Evolutionary conservation across 2,113 vertebrate genomes (phyloP), one percentile per base, ranked within the genome.

Genomic region (Chionis minor): DNA sequence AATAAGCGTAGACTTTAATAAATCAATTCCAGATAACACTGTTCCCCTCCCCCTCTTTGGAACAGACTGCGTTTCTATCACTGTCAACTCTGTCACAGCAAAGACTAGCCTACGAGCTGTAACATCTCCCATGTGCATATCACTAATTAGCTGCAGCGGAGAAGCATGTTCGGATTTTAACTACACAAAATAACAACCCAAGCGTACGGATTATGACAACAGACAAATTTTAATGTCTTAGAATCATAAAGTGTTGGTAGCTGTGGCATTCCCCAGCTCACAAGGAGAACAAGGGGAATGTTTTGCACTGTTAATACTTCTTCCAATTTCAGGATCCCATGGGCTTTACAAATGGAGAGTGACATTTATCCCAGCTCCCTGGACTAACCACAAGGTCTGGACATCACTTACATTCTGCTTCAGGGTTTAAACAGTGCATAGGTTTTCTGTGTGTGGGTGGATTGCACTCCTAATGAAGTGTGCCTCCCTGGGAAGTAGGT

Each of bases 101-200:
- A 79, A 91, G 83, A 82, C 55, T 79, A 15, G 61, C 88, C 75
- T 79, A 42, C 0, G 10, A 94, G 67, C 54, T 90, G 55, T 81
- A 89, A 85, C 95, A 95, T 80, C 81, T 94, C 93, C 88, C 92
- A 49, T 86, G 86, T 90, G 93, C 42, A 49, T 66, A 86, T 54
- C 52, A 44, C 81, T 97, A 97, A 94, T 97, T 96, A 96, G 91
- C 86, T 92, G 81, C 89, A 89, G 58, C 38, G 15, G 35, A 95
- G 74, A 96, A 86, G 44, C 73, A 70, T 94, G 91, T 93, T 95
- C 24, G 8, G 47, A 49, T 92, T 97, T 96, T 96, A 94, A 83
- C 90, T 73, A 79, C 69, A 88, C 84, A 93, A 90, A 97, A 85
- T 91, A 96, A 94, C 88, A 95, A 90, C 67, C 67, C 72, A 81